Evolutionary conservation across 2,113 vertebrate species (phyloP).

Genomic region (Onychostruthus taczanowskii): DNA sequence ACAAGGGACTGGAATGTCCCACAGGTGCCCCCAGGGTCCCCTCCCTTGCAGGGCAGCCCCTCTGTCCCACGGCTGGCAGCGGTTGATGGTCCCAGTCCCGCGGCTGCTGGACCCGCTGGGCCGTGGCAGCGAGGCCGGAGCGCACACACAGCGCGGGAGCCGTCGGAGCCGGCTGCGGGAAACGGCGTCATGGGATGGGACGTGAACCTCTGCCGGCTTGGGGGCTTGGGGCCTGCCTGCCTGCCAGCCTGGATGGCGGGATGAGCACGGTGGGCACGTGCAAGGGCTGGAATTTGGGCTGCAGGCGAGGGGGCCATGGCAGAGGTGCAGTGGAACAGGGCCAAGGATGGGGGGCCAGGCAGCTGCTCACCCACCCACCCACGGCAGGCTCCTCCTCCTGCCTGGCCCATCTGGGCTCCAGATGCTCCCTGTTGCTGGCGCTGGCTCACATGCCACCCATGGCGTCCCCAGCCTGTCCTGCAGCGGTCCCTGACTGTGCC

Average conservation of each 20-base stretch:
- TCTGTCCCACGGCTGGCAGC: rapidly evolving
- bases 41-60: not conserved
- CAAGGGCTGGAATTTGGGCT: not conserved
- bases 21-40: not conserved
- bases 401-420: conserved; percentile 32
- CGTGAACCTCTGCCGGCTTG: rapidly evolving
- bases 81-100: rapidly evolving
- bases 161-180: rapidly evolving
- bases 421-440: not conserved
- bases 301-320: rapidly evolving
- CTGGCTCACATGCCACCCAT: not conserved
- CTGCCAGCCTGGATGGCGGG: rapidly evolving
- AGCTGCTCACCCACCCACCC: not conserved
- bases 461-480: not conserved
- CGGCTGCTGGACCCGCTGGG: rapidly evolving
- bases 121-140: rapidly evolving
- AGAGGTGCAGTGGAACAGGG: not conserved
- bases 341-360: not conserved
- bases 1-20: rapidly evolving
- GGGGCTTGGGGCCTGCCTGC: not conserved
- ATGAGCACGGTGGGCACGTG: rapidly evolving
- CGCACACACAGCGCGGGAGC: rapidly evolving
- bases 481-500: rapidly evolving
- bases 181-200: rapidly evolving
- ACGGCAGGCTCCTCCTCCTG: not conserved